Evolutionary conservation across 23 tunicate species (phyloP).

Genomic region (Clavelina lepadiformis): DNA sequence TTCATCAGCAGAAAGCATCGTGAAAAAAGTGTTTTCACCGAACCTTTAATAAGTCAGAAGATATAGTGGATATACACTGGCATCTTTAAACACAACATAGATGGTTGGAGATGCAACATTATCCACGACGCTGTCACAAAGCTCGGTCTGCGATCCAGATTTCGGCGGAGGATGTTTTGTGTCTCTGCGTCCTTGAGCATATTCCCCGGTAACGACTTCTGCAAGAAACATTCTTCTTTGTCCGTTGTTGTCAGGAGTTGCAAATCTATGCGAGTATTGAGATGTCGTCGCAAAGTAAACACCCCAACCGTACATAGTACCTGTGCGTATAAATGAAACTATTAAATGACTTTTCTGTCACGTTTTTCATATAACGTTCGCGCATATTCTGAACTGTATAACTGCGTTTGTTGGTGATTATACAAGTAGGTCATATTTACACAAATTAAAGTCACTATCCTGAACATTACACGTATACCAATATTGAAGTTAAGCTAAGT

Average conservation of each 20-base stretch:
- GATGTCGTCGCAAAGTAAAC: conserved; percentile 68
- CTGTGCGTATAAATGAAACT: conserved; percentile 10
- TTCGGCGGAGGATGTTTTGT: conserved; percentile 12
- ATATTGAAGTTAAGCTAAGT: too few relatives aligned
- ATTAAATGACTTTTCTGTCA: too few relatives aligned
- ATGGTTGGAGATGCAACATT: conserved; percentile 26
- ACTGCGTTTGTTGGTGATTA: too few relatives aligned
- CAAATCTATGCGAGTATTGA: conserved; percentile 47
- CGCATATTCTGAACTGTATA: too few relatives aligned
- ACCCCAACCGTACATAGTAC: conserved; percentile 47
- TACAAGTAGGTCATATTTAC: too few relatives aligned
- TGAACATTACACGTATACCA: too few relatives aligned
- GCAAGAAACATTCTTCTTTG: conserved; percentile 55
- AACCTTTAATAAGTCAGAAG: conserved; percentile 35
- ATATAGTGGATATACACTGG: conserved; percentile 59
- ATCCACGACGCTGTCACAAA: conserved; percentile 60
- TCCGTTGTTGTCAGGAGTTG: conserved; percentile 1
- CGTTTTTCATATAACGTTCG: too few relatives aligned
- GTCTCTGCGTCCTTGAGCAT: conserved; percentile 28
- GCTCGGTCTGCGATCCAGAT: conserved; percentile 16
- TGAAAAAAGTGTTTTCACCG: too few relatives aligned
- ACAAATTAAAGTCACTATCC: too few relatives aligned
- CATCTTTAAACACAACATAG: conserved; percentile 69
- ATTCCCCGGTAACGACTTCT: conserved; percentile 73
- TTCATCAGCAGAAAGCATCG: too few relatives aligned